These are phyloP conservation scores for Adelges cooleyi DNA, from an alignment of 1,140 invertebrate species.

Conservation along the genomic window DNA sequence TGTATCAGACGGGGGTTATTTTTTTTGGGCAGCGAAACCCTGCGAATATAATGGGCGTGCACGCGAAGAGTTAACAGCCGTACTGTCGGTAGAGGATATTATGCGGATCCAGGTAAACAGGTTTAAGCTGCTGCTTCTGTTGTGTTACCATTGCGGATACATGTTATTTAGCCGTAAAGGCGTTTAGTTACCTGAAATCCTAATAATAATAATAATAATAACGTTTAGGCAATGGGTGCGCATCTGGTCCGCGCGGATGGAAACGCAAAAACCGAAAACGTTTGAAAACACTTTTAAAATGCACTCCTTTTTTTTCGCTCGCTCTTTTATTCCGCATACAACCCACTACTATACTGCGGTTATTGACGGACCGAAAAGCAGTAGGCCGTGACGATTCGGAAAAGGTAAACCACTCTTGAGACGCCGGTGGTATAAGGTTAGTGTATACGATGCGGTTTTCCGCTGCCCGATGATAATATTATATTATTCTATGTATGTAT, in stretches of 20 bases:
- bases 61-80: constrained; percentile 7
- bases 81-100: background rate
- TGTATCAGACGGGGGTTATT: background rate
- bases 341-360: no score
- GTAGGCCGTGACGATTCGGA: background rate
- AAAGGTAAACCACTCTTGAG: no score
- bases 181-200: constrained; percentile 7
- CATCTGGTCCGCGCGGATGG: background rate
- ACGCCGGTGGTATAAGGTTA: no score
- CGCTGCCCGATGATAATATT: no score
- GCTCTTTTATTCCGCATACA: no score
- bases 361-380: background rate
- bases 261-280: background rate
- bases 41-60: no score
- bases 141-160: background rate
- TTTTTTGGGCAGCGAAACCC: no score
- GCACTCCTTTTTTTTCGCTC: background rate
- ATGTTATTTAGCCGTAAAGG: background rate
- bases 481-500: no score
- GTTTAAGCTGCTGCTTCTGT: no score
- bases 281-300: constrained; percentile 15
- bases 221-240: background rate
- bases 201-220: background rate
- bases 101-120: background rate
- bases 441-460: no score